These are phyloP conservation scores for Sycophila texana DNA, from an alignment of 2,888 invertebrate species.

Conservation along the genomic window DNA sequence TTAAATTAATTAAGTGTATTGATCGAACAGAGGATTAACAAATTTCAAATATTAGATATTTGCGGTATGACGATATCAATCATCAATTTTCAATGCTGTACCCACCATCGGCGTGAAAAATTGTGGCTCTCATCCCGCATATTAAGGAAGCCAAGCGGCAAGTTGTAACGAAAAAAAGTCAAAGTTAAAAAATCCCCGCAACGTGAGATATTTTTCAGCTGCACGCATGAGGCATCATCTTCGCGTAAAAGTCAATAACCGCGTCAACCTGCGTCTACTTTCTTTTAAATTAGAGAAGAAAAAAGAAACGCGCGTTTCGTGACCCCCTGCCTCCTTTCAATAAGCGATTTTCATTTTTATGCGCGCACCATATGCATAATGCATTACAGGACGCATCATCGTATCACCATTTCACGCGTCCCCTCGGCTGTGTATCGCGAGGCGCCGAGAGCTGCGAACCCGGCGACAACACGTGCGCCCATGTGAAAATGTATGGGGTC, in stretches of 20 bases:
- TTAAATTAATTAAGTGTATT: no score
- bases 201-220: constrained; percentile 17
- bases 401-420: constrained; percentile 72
- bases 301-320: neutral
- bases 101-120: constrained; percentile 26
- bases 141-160: neutral
- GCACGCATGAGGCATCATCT: neutral
- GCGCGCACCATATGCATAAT: constrained; percentile 66
- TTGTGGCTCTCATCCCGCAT: neutral
- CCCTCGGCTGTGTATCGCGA: constrained; percentile 29
- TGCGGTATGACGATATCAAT: no score
- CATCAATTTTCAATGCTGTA: neutral
- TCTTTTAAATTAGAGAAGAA: constrained; percentile 42
- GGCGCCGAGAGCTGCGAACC: constrained; percentile 62
- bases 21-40: no score
- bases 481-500: constrained; percentile 75
- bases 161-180: neutral
- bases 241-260: constrained; percentile 35
- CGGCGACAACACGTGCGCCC: constrained; percentile 73
- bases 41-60: no score
- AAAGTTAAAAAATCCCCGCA: neutral
- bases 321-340: constrained; percentile 58
- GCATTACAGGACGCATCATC: constrained; percentile 74
- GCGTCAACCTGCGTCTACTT: neutral
- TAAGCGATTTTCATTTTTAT: constrained; percentile 63